Percentiles rank a stretch among this genome's conserved stretches.
phyloP scores from a whole-genome alignment of 2,113 vertebrate species.

The Elgaria multicarinata region DNA sequence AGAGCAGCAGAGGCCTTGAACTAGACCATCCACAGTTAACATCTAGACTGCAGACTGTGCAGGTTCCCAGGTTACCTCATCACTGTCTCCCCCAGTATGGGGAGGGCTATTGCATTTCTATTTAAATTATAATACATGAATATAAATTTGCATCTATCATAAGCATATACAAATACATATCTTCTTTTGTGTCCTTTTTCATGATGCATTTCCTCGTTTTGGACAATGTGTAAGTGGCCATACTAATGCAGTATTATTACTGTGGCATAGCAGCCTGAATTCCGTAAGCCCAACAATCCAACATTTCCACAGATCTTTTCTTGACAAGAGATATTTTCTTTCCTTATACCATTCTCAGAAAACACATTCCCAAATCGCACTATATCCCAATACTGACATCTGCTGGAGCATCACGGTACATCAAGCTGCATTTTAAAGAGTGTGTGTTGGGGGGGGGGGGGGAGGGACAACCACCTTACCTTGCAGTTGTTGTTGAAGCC shows the following conservation, averaged over 20 bases:
- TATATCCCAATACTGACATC: conserved; percentile 58
- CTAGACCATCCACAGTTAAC: neutral
- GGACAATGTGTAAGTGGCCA: too few relatives aligned
- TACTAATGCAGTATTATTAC: neutral
- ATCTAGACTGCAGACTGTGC: neutral
- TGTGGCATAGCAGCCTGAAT: neutral
- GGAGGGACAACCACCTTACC: neutral
- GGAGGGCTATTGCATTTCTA: too few relatives aligned
- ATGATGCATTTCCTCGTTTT: neutral
- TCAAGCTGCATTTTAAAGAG: neutral
- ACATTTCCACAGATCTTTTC: neutral
- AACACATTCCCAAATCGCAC: neutral
- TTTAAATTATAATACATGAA: neutral
- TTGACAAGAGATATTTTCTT: neutral
- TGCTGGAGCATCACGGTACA: conserved; percentile 49
- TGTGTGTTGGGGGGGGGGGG: neutral
- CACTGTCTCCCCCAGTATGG: neutral
- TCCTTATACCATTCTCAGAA: neutral
- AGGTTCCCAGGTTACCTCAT: neutral
- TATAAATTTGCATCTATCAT: too few relatives aligned
- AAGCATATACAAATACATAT: neutral
- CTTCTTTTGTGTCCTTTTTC: neutral
- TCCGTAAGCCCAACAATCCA: neutral
- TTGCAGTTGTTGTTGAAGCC: neutral
- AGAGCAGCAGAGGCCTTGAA: neutral